Base-by-base conservation (phyloP, 2,888 invertebrate species). In the Drosophila nigricruria region DNA sequence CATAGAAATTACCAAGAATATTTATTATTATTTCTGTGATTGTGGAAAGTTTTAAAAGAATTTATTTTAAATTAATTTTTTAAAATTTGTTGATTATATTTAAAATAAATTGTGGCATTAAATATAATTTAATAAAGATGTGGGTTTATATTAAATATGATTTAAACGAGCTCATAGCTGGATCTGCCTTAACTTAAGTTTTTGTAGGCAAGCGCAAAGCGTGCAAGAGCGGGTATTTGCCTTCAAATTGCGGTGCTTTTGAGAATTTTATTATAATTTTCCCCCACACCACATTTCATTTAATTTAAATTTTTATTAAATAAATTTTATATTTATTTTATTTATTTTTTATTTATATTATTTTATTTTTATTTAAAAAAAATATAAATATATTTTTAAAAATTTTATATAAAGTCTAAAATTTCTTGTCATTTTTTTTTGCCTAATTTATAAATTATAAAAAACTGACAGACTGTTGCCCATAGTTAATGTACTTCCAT, bases 31-130 rank as follows among this genome's bases (percentile, higher is more conserved):
- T 52, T n/a, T 36, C 3, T 3, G 3, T 18, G 6, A 36, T 12
- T n/a, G 12, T 38, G 36, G 25, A 53, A 53, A 53, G 49, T 32
- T 49, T 47, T 30, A 1, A 4, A n/a, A 20, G 42, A 42, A 42
- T 20, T 20, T 42, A 6, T 14, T n/a, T 18, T n/a, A 6, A 27
- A 12, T 30, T 2, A 4, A 25, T 25, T 27, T n/a, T 27, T 10
- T n/a, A n/a, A 18, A 25, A 9, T 25, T n/a, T n/a, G 1, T 16
- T 23, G 12, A 42, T 12, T 42, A 2, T 12, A 25, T 43, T 42
- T n/a, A 1, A 8, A 20, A 20, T 42, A 42, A 10, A 9, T 18
- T 18, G n/a, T 9, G 4, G 14, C n/a, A n/a, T n/a, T n/a, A n/a
- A n/a, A 40, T 40, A 18, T 40, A 3, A 40, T 18, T 20, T 42